A percentile compares a stretch with the other conserved stretches of the same genome.
phyloP scores from a whole-genome alignment of 2,888 invertebrate species.

The Andrena marginata region DNA sequence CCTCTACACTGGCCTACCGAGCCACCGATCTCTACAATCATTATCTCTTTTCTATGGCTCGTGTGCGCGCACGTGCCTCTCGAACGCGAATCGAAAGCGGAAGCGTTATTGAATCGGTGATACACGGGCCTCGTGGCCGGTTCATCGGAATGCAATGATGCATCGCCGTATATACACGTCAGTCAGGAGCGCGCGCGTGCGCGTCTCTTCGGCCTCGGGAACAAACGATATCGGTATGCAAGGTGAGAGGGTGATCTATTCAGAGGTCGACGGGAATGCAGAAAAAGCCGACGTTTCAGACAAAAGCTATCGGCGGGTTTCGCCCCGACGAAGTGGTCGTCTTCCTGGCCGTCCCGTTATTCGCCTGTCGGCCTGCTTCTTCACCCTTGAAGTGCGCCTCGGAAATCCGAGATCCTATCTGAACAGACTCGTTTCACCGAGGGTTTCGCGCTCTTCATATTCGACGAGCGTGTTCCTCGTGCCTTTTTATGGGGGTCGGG shows the following conservation, averaged over 20 bases:
- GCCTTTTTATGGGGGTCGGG: not conserved
- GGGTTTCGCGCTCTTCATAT: not conserved
- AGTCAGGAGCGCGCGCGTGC: not conserved
- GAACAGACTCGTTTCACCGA: slow-evolving; percentile 11
- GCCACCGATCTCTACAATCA: not conserved
- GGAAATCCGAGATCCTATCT: slow-evolving; percentile 31
- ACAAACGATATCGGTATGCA: slow-evolving; percentile 58
- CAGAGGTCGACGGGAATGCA: slow-evolving; percentile 38
- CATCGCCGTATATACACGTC: slow-evolving; percentile 35
- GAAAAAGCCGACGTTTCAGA: slow-evolving; percentile 52
- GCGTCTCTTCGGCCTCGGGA: slow-evolving; percentile 31
- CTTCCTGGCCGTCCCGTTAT: slow-evolving; percentile 35
- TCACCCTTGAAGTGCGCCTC: slow-evolving; percentile 21
- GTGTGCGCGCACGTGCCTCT: slow-evolving; percentile 19
- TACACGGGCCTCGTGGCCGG: slow-evolving; percentile 37
- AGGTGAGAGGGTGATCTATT: slow-evolving; percentile 52
- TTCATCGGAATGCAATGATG: slow-evolving; percentile 69
- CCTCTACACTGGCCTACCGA: no score
- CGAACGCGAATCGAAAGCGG: slow-evolving; percentile 48
- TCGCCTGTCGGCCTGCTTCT: slow-evolving; percentile 32
- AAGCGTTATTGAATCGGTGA: slow-evolving; percentile 58
- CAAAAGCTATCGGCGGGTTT: slow-evolving; percentile 44
- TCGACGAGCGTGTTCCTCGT: not conserved
- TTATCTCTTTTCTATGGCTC: not conserved
- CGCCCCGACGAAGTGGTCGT: slow-evolving; percentile 36